Base-by-base conservation (phyloP, 1,140 invertebrate species). In the Araneus ventricosus region DNA sequence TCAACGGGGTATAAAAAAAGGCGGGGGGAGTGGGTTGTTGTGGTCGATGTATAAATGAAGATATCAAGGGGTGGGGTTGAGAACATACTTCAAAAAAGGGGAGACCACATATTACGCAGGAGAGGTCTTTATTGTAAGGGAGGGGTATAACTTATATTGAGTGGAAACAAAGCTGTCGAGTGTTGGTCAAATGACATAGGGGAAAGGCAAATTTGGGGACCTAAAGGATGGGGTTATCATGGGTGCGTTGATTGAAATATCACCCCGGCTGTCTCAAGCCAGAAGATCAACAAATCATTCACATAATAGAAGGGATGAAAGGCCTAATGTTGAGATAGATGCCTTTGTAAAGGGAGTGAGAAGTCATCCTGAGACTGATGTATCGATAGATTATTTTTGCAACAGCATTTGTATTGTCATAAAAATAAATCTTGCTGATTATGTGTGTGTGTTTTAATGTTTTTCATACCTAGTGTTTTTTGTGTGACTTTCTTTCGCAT, bases 161-260 rank as follows among this genome's bases (percentile, higher is more conserved):
- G 85, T 87, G 85, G 85, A 87, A 87, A 87, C 85, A 61, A 87
- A 87, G 85, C 85, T 59, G 52, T 17, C n/a, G 17, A 84, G 82
- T 52, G 41, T 84, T 84, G 57, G 85, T 87, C 52, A 61, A 87
- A 87, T 87, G 85, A 63, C 41, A 57, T 52, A 57, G 22, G 82
- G 82, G 82, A 57, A 24, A 34, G n/a, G 30, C 24, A 82, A n/a
- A 41, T 84, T 30, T 45, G 82, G 82, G 82, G 82, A 52, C 82
- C 17, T 30, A 75, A 52, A 84, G 82, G 82, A 52, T 45, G 82
- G 41, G 41, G 24, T 27, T 52, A 27, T 84, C 82, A 52, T 30
- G 82, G 22, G 39, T 75, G 5, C 37, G 70, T 14, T 75, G 34
- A 75, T 75, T 75, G 70, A 75, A 75, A 37, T 22, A 75, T 27